phyloP scores from a whole-genome alignment of 2,888 invertebrate species.

The Malthinus flaveolus region DNA sequence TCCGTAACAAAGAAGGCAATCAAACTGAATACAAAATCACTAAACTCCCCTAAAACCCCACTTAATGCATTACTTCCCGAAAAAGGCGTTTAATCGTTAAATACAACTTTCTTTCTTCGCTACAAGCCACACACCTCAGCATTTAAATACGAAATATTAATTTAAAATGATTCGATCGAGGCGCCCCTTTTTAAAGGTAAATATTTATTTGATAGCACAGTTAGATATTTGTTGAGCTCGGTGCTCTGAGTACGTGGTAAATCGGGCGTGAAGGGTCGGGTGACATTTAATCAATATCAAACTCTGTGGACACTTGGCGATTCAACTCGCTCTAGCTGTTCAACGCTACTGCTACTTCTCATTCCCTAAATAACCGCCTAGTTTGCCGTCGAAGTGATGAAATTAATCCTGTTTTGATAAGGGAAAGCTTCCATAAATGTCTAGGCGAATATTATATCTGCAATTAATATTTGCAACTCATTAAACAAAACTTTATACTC shows the following conservation, averaged over 20 bases:
- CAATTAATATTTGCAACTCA: constrained; percentile 8
- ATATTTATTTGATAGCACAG: constrained; percentile 25
- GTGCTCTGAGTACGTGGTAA: constrained; percentile 47
- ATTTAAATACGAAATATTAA: neutral
- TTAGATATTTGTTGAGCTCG: constrained; percentile 28
- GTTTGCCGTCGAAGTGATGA: constrained; percentile 22
- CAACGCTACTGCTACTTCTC: constrained; percentile 37
- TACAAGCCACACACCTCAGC: too few relatives aligned
- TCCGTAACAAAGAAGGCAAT: too few relatives aligned
- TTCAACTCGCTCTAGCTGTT: constrained; percentile 35
- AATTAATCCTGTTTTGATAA: constrained; percentile 28
- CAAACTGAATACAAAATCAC: too few relatives aligned
- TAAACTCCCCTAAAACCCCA: too few relatives aligned
- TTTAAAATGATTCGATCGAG: neutral
- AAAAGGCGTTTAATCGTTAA: too few relatives aligned
- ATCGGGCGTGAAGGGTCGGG: constrained; percentile 51
- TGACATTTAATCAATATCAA: constrained; percentile 53
- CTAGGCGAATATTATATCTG: constrained; percentile 8
- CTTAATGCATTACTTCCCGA: too few relatives aligned
- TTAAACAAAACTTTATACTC: constrained; percentile 3
- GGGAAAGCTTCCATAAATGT: constrained; percentile 18
- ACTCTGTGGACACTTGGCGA: constrained; percentile 47
- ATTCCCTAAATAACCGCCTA: constrained; percentile 33
- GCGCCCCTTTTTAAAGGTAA: constrained; percentile 17
- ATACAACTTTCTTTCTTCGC: too few relatives aligned